phyloP scores from a whole-genome alignment of 37 sponge, comb jelly and placozoan genomes.

The Diacarnus erythraeanus region DNA sequence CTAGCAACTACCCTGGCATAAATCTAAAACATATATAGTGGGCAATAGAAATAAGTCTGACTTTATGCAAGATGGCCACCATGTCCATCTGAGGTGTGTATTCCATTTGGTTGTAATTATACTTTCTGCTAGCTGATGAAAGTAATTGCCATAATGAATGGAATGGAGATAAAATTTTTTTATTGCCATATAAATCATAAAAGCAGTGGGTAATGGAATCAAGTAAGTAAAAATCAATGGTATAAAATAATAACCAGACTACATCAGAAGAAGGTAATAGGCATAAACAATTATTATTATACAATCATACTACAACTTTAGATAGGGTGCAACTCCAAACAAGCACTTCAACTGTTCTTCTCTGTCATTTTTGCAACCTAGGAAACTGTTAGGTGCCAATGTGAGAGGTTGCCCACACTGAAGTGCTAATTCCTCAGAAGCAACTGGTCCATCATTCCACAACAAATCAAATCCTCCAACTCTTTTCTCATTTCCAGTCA shows the following conservation, averaged over 20 bases:
- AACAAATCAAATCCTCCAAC: slow-evolving; percentile 99
- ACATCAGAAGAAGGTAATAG: not conserved
- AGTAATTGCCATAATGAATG: no score
- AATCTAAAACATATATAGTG: no score
- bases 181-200: no score
- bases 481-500: slow-evolving; percentile 90
- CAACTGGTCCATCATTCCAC: slow-evolving; percentile 98
- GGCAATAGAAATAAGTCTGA: no score
- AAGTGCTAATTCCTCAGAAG: slow-evolving; percentile 85
- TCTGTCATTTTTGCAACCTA: slow-evolving; percentile 83
- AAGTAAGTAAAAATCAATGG: no score
- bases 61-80: no score
- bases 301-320: not conserved
- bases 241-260: not conserved
- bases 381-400: slow-evolving; percentile 88
- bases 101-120: no score
- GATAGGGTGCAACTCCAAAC: slow-evolving; percentile 12
- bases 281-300: not conserved
- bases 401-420: slow-evolving; percentile 81
- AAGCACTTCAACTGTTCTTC: slow-evolving; percentile 72
- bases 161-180: no score
- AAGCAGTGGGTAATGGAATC: no score
- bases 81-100: no score
- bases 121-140: no score
- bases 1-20: no score